Conservation (phyloP, 2,888 invertebrate species). For the Tinea trinotella region DNA sequence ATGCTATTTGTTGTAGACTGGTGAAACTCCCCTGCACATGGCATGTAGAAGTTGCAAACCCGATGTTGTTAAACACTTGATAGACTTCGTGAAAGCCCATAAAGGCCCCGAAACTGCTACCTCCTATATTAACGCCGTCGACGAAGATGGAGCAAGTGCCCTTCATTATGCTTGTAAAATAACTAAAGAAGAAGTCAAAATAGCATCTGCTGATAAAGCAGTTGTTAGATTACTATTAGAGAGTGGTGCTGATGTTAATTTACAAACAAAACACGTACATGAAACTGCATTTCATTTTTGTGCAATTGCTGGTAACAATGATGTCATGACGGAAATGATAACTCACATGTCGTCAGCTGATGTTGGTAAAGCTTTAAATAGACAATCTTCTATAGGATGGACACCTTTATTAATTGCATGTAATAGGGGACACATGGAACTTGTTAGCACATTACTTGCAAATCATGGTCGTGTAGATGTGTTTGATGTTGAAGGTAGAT, state of each 20-base stretch:
- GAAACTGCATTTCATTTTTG: slow-evolving; percentile 98
- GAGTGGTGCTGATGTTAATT: slow-evolving; percentile 90
- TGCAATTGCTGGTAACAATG: slow-evolving; percentile 95
- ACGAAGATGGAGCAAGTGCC: slow-evolving; percentile 93
- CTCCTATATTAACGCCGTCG: slow-evolving; percentile 89
- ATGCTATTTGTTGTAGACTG: slow-evolving; percentile 72
- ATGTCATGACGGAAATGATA: slow-evolving; percentile 94
- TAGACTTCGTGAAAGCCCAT: slow-evolving; percentile 84
- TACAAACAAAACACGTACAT: slow-evolving; percentile 86
- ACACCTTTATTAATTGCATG: slow-evolving; percentile 97
- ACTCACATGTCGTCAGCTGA: slow-evolving; percentile 90
- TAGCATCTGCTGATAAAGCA: slow-evolving; percentile 83
- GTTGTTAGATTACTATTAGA: slow-evolving; percentile 91
- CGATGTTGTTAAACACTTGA: slow-evolving; percentile 88
- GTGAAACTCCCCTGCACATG: slow-evolving; percentile 96
- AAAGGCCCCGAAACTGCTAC: slow-evolving; percentile 84
- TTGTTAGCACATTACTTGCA: slow-evolving; percentile 89
- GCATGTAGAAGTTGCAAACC: slow-evolving; percentile 90
- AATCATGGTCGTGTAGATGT: slow-evolving; percentile 99
- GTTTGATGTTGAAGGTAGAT: slow-evolving; percentile 96
- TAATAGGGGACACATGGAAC: slow-evolving; percentile 94
- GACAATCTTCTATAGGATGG: slow-evolving; percentile 96
- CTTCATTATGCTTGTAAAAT: slow-evolving; percentile 96
- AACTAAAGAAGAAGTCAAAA: slow-evolving; percentile 83
- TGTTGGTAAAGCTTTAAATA: slow-evolving; percentile 94